A percentile compares a stretch with the other conserved stretches of the same genome.
These are phyloP conservation scores for Tinea pellionella DNA, from an alignment of 2,888 invertebrate genomes.

Conservation along the genomic window DNA sequence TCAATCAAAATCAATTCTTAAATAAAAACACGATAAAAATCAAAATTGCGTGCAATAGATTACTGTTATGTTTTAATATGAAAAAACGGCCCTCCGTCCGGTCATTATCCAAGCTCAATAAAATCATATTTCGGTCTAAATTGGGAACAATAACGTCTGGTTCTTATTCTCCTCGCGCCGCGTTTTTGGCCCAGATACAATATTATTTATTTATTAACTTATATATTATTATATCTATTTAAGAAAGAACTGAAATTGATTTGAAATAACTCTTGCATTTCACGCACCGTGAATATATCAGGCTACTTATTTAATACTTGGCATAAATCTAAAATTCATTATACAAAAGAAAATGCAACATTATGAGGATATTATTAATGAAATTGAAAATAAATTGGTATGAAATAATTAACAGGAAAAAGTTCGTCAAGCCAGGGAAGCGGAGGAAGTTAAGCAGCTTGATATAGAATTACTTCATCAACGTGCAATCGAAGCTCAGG, in stretches of 20 bases:
- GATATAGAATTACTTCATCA: conserved; percentile 72
- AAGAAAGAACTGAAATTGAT: too few relatives aligned
- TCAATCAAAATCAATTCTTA: too few relatives aligned
- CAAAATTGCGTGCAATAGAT: too few relatives aligned
- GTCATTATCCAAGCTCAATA: not conserved
- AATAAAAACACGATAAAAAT: too few relatives aligned
- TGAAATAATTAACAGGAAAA: conserved; percentile 47
- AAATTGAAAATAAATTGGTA: not conserved
- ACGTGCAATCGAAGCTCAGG: conserved; percentile 71
- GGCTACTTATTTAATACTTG: too few relatives aligned
- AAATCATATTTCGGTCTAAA: not conserved
- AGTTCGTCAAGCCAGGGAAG: conserved; percentile 68
- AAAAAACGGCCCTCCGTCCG: not conserved
- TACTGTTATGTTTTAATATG: too few relatives aligned
- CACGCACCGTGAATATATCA: too few relatives aligned
- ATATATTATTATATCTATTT: too few relatives aligned
- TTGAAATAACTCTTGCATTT: too few relatives aligned
- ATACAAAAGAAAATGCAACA: too few relatives aligned
- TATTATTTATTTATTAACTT: not conserved
- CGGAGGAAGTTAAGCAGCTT: conserved; percentile 66
- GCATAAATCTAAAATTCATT: too few relatives aligned
- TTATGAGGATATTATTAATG: too few relatives aligned
- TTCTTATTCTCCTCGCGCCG: not conserved
- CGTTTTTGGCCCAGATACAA: not conserved
- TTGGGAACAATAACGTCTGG: not conserved